Percentiles rank a stretch among this genome's conserved stretches.
Conservation (phyloP, 2,113 vertebrate genomes). For the Procavia capensis region DNA sequence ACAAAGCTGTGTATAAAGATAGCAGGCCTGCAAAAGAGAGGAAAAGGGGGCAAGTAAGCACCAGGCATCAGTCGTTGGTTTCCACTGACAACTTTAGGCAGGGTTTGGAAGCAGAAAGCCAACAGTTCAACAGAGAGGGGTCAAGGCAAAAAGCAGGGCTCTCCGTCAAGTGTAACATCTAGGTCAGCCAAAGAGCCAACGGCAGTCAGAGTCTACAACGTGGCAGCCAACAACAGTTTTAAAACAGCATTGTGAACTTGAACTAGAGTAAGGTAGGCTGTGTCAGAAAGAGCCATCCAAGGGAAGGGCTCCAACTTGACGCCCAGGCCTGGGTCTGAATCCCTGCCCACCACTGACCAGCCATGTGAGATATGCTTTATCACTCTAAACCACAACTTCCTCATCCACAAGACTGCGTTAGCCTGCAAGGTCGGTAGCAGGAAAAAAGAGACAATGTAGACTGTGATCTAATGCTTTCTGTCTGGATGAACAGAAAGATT, state of each 20-base stretch:
- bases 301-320: background rate
- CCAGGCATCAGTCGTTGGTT: background rate
- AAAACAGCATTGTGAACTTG: background rate
- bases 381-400: constrained; percentile 3
- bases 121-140: background rate
- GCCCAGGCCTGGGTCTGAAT: background rate
- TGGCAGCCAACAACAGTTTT: background rate
- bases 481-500: background rate
- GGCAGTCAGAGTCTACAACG: background rate
- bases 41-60: no score
- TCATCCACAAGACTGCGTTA: background rate
- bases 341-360: background rate
- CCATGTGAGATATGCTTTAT: background rate
- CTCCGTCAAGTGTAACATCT: no score
- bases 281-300: background rate
- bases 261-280: fast-evolving
- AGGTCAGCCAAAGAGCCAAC: background rate
- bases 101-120: background rate
- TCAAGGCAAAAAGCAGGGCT: background rate
- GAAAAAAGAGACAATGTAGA: background rate
- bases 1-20: constrained; percentile 70
- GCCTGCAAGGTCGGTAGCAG: background rate
- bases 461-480: background rate
- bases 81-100: background rate
- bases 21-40: background rate